A percentile compares a stretch with the other conserved stretches of the same genome.
These are phyloP conservation scores for Aurelia coerulea DNA, from an alignment of 30 jellyfish, hydroid and myxozoan species.

Conservation along the genomic window DNA sequence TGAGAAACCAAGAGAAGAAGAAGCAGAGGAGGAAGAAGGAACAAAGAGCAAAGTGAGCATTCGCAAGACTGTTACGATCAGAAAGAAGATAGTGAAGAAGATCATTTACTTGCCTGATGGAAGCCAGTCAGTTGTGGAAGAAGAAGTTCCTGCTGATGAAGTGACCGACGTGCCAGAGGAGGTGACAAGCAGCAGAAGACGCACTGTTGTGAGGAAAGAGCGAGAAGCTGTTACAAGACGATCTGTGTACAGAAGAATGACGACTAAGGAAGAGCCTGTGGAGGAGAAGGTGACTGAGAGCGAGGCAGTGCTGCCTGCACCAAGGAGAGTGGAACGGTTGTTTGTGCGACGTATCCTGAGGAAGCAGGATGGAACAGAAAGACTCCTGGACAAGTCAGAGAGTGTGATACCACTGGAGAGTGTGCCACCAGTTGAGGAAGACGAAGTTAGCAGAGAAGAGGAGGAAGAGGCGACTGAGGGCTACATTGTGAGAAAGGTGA, in stretches of 20 bases:
- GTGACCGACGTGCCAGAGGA: constrained; percentile 34
- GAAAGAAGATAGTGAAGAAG: constrained; percentile 25
- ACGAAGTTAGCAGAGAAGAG: constrained; percentile 16
- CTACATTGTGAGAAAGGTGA: constrained; percentile 54
- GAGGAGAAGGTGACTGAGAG: constrained; percentile 51
- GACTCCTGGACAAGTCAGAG: background rate
- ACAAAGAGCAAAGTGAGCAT: background rate
- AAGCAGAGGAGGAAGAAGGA: background rate
- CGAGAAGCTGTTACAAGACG: constrained; percentile 23
- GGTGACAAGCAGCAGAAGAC: background rate
- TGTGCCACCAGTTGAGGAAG: constrained; percentile 18
- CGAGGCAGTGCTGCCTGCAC: constrained; percentile 14
- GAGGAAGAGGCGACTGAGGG: constrained; percentile 20
- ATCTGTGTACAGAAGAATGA: constrained; percentile 16
- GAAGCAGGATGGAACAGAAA: constrained; percentile 43
- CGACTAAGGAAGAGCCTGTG: background rate
- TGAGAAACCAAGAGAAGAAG: background rate
- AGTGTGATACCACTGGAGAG: constrained; percentile 28
- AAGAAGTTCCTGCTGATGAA: constrained; percentile 6
- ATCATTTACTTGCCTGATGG: constrained; percentile 34
- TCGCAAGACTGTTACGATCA: background rate
- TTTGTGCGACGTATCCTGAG: constrained; percentile 77
- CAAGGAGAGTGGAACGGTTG: constrained; percentile 77
- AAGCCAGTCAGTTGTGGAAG: constrained; percentile 40
- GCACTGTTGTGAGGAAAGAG: constrained; percentile 23